phyloP scores from a whole-genome alignment of 2,797 vertebrate species.

The Xenentodon cancila region DNA sequence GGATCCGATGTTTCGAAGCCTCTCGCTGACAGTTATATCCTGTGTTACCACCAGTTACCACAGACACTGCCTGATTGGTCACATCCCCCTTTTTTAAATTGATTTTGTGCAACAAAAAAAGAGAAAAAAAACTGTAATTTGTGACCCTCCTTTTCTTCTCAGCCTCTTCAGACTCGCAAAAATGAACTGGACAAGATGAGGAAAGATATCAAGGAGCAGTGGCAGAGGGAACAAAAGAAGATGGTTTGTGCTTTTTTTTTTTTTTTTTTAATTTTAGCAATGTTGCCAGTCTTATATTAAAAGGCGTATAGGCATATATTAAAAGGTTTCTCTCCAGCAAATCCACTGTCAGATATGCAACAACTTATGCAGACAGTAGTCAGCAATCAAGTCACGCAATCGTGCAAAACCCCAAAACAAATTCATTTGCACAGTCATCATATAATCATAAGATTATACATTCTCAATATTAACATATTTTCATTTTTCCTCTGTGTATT shows the following conservation, averaged over 20 bases:
- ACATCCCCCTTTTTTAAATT: too few relatives aligned
- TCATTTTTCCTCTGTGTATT: neutral
- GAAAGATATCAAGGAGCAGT: conserved; percentile 97
- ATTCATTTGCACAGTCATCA: neutral
- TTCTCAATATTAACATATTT: neutral
- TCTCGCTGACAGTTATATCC: too few relatives aligned
- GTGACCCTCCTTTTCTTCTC: conserved; percentile 17
- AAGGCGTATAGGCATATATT: too few relatives aligned
- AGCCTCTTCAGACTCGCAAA: conserved; percentile 94
- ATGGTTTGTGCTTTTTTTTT: conserved; percentile 84
- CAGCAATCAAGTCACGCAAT: neutral
- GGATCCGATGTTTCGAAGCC: too few relatives aligned
- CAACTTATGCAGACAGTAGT: neutral
- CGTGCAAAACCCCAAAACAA: neutral
- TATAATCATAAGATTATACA: neutral
- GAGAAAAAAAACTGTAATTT: too few relatives aligned
- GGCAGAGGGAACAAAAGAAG: conserved; percentile 97
- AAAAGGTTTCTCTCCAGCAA: too few relatives aligned
- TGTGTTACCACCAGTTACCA: too few relatives aligned
- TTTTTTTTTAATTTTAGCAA: too few relatives aligned
- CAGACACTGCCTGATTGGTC: too few relatives aligned
- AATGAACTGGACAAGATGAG: conserved; percentile 95
- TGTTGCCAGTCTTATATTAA: too few relatives aligned
- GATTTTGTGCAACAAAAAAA: too few relatives aligned
- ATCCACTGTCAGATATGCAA: neutral